Base-by-base conservation (phyloP, 2,113 vertebrate genomes). In the Scortum barcoo region DNA sequence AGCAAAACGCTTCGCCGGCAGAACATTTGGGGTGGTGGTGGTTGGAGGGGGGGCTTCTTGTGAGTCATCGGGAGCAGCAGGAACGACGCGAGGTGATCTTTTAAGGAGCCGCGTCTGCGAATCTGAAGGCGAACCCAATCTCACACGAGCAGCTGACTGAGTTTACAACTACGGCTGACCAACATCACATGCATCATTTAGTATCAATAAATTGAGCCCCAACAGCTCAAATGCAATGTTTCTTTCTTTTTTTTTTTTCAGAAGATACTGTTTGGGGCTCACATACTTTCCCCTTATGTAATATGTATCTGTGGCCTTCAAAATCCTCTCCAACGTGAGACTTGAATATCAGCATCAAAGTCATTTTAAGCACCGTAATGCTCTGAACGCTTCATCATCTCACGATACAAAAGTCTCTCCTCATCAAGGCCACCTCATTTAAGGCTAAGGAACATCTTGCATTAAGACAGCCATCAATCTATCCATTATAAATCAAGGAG, bases 391-490 rank as follows among this genome's bases (percentile, higher is more conserved):
- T 84, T 81, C 67, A 91, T 88, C 76, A 84, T 75, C 81, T 78
- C 50, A 20, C 60, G 48, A 79, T 83, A 28, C n/a, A n/a, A 77
- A 76, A 70, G 61, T 78, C 30, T 70, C 65, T 87, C 76, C 75
- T 86, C 85, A 90, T 93, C 84, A 88, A 85, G 84, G 80, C 89
- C 83, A 63, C 36, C 86, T 91, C 81, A 87, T 88, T 88, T 86
- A 85, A 65, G 77, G 71, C 50, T 50, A 57, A 83, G 82, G 90
- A 86, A 87, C 84, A 88, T 67, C 61, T 79, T 79, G 83, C 58
- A 85, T 93, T 86, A 92, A 87, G 89, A 90, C 89, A 91, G 85
- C 89, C 94, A 93, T 94, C 94, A 93, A 92, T 92, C 94, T 90
- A 83, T 60, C 88, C 84, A 90, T 90, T 92, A 94, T 93, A 93